Evolutionary conservation across 2,797 vertebrate genomes (phyloP), one percentile per base, ranked within the genome.

Genomic region (Graptemys geographica): DNA sequence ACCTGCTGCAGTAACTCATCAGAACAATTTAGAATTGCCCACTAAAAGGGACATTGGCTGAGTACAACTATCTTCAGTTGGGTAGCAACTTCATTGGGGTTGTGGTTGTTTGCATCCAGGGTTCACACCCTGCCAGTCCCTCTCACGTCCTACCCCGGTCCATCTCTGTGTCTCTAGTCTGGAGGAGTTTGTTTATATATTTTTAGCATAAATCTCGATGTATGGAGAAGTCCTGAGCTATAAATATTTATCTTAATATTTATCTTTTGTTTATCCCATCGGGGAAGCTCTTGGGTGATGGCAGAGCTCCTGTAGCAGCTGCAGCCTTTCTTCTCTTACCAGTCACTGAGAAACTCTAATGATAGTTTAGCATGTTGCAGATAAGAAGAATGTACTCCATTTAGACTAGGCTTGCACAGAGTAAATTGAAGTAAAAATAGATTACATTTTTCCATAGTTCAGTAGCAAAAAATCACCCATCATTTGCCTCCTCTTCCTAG

Each of bases 361-460:
- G 94, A 93, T 93, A 95, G 95, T 57, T 47, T 81, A 92, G 90
- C 8, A 1, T 84, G 92, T 84, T 94, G 90, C 91, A 57, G 83
- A 80, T 82, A 93, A 96, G 93, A 92, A 89, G 93, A 89, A 97
- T 93, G 72, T 83, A 25, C 86, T 95, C 91, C 89, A 89, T 95
- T 96, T 83, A 94, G 87, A 62, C 76, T 88, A 88, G 81, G 28
- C 94, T 94, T 92, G 86, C 92, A 90, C 93, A 87, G 95, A 86
- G 92, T 94, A 96, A 96, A 96, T 94, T 93, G 92, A 87, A 93
- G 90, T 52, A 84, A 92, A 96, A 97, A 96, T 74, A 89, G 95
- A 96, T 97, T 95, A 95, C 95, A 94, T 96, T 78, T 96, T 95
- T 93, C 95, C 74, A 1, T 93, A 95, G 94, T 92, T 97, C 95